These are phyloP conservation scores for Leptura quadrifasciata DNA, from an alignment of 2,888 invertebrate genomes.

Conservation along the genomic window DNA sequence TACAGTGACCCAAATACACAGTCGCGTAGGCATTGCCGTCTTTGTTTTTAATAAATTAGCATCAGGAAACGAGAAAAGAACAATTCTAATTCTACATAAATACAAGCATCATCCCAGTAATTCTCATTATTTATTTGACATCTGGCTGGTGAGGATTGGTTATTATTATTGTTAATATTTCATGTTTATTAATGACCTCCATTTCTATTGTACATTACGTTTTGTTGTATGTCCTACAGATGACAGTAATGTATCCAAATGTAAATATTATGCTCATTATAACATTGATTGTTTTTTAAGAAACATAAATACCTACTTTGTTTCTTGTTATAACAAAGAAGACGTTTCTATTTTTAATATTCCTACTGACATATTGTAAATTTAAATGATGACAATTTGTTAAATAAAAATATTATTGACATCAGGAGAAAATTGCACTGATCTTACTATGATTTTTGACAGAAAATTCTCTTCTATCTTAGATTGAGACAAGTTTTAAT, in stretches of 20 bases:
- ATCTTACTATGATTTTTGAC: too few relatives aligned
- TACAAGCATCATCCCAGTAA: neutral
- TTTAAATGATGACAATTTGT: too few relatives aligned
- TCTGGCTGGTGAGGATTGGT: neutral
- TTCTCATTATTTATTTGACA: constrained; percentile 7
- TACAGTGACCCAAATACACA: constrained; percentile 23
- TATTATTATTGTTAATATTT: constrained; percentile 12
- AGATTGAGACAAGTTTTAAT: too few relatives aligned
- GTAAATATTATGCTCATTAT: constrained; percentile 3
- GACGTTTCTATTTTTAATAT: too few relatives aligned
- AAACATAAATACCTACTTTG: neutral
- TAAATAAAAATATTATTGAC: too few relatives aligned
- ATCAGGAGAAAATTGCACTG: too few relatives aligned
- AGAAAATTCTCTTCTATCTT: too few relatives aligned
- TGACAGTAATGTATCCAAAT: neutral
- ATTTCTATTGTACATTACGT: neutral
- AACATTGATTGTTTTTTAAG: neutral
- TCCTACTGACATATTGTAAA: too few relatives aligned
- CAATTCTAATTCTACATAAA: constrained; percentile 20
- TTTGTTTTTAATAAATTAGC: constrained; percentile 20
- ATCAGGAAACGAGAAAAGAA: constrained; percentile 20
- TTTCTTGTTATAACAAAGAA: too few relatives aligned
- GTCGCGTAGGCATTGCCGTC: constrained; percentile 16
- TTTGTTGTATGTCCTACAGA: neutral
- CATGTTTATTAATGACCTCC: constrained; percentile 10